Evolutionary conservation across 2,113 vertebrate genomes (phyloP), one percentile per base, ranked within the genome.

Genomic region (Suricata suricatta): DNA sequence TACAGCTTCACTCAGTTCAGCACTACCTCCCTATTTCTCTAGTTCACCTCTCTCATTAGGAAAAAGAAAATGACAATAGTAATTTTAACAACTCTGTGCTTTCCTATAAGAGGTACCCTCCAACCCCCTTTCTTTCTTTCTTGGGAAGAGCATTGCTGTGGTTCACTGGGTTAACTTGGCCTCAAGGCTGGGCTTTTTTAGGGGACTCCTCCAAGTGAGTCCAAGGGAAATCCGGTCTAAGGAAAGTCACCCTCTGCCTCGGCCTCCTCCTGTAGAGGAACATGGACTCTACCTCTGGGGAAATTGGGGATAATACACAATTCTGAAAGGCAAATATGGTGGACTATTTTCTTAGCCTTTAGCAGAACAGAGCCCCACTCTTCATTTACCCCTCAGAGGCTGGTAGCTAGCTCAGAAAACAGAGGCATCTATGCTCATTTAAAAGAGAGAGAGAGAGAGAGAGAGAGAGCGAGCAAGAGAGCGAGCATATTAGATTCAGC

Each of bases 341-440:
- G 2, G 31, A 41, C 41, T 90, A 33, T 57, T 69, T 74, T 41
- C 63, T 83, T 54, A 25, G 38, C 50, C 6, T 83, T 69, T 31
- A 38, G 19, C 21, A 50, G 38, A 90, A 60, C 19, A 84, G 41
- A 31, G 12, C 19, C 71, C 44, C 4, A 31, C 4, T 95, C 6
- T 50, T 88, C 63, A 86, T 68, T 77, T 68, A 21, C 63, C 91
- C 84, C 87, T 94, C 57, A 33, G 38, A 79, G 50, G 79, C 93
- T 97, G 95, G 69, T 79, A 82, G 77, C 85, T 74, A 80, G 54
- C 47, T 95, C 47, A 50, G 6, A 69, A 52, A 96, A 96, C 25
- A 50, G n/a, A 93, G 52, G 76, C 96, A 96, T 98, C 96, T 98
- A 97, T 84, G 97, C 92, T 52, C 31, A 90, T 90, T 97, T 90